phyloP scores from a whole-genome alignment of 1,140 invertebrate genomes.

The Colletes latitarsis region DNA sequence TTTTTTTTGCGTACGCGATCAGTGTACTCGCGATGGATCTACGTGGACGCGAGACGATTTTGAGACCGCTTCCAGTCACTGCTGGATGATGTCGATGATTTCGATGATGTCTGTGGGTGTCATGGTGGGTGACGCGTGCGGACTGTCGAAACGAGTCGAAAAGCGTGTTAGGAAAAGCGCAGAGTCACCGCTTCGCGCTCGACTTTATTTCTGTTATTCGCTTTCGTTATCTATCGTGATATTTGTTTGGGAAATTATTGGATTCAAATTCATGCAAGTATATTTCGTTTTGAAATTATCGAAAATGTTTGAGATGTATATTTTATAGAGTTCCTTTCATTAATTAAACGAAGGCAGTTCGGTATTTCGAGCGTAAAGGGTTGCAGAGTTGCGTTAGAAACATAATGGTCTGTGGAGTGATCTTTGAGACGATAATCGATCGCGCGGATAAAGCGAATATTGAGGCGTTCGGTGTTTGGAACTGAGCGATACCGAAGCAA shows the following conservation, averaged over 20 bases:
- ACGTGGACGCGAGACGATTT: background rate
- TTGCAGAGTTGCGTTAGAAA: background rate
- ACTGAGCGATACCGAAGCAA: background rate
- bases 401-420: background rate
- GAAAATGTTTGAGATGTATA: too few species aligned
- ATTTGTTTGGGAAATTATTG: too few species aligned
- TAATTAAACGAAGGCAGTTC: background rate
- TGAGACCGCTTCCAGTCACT: background rate
- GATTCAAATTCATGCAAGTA: too few species aligned
- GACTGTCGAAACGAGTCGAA: constrained; percentile 31
- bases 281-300: too few species aligned
- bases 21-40: background rate
- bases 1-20: background rate
- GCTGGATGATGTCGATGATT: constrained; percentile 3
- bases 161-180: background rate
- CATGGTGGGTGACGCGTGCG: constrained; percentile 13
- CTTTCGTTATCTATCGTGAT: too few species aligned
- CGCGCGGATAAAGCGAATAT: background rate
- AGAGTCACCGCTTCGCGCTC: background rate
- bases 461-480: background rate
- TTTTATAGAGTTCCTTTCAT: too few species aligned
- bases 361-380: constrained; percentile 2
- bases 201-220: too few species aligned
- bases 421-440: background rate
- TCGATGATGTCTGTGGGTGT: constrained; percentile 25